Evolutionary conservation across 2,797 vertebrate genomes (phyloP).

Genomic region (Notolepis coatsorum): DNA sequence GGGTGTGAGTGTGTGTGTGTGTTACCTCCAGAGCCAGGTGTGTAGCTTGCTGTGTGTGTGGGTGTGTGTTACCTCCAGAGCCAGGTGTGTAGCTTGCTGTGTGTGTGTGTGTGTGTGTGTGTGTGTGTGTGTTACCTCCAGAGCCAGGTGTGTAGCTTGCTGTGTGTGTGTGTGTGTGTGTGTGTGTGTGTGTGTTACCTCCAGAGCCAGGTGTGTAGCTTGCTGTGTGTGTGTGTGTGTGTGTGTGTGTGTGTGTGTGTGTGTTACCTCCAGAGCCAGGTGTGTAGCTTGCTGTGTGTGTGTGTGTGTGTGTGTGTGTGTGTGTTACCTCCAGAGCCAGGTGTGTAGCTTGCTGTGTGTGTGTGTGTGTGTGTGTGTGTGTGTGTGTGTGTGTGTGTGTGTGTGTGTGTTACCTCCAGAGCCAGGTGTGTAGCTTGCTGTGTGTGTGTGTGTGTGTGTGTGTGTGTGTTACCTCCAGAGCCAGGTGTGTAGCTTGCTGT

Average conservation of each 20-base stretch:
- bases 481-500: too few species aligned
- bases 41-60: not conserved
- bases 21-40: too few species aligned
- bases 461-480: too few species aligned
- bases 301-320: not conserved
- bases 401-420: not conserved
- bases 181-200: not conserved
- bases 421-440: too few species aligned
- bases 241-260: conserved; percentile 2
- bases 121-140: not conserved
- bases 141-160: too few species aligned
- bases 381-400: conserved; percentile 2
- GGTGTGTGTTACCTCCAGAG: not conserved
- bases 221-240: not conserved
- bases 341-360: too few species aligned
- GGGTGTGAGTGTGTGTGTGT: not conserved
- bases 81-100: too few species aligned
- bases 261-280: too few species aligned
- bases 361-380: not conserved
- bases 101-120: conserved; percentile 2
- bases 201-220: too few species aligned
- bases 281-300: too few species aligned
- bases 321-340: too few species aligned
- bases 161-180: conserved; percentile 1
- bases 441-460: not conserved